Evolutionary conservation across 2,888 invertebrate genomes (phyloP), one percentile per base, ranked within the genome.

Genomic region (Cheilosia urbana): DNA sequence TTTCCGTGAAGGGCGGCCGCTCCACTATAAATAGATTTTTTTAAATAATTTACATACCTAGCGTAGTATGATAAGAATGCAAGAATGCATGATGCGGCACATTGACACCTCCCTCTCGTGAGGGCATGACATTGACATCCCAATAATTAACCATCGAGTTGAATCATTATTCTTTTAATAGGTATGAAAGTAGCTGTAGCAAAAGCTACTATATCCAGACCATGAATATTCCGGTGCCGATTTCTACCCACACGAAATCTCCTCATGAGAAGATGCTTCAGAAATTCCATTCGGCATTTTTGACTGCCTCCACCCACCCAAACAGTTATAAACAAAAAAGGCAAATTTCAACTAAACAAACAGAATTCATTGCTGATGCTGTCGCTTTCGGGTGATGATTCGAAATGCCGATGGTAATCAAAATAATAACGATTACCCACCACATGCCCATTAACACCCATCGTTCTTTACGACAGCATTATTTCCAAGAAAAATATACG

Each of bases 401-500:
- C 2, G 19, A 19, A 47, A 34, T 30, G 45, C 15, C 24, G 17
- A 37, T 51, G 24, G 24, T 45, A 30, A 60, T 60, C 40, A 51
- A 45, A 63, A 62, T 27, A 45, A 69, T 19, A 30, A 34, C 42
- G 19, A 42, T 51, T 62, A 45, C 34, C 17, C 58, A 30, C 62
- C 63, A 53, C 42, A 62, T 17, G 45, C 62, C 53, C 65, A 72
- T 72, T 71, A 82, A 77, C 77, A 82, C 53, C 53, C 58, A 77
- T 53, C 77, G 47, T 45, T 82, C 71, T 82, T 82, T 82, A 77
- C 65, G 77, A 65, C 47, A 71, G 2, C 53, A 55, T 49, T 58
- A 65, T 82, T 82, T 53, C 45, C 47, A 53, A 24, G 53, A 30
- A 77, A 77, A 71, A 47, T 58, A 34, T 63, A 63, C 58, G 65